These are phyloP conservation scores for Epirrhoe alternata DNA, from an alignment of 2,888 invertebrate species.

Conservation along the genomic window DNA sequence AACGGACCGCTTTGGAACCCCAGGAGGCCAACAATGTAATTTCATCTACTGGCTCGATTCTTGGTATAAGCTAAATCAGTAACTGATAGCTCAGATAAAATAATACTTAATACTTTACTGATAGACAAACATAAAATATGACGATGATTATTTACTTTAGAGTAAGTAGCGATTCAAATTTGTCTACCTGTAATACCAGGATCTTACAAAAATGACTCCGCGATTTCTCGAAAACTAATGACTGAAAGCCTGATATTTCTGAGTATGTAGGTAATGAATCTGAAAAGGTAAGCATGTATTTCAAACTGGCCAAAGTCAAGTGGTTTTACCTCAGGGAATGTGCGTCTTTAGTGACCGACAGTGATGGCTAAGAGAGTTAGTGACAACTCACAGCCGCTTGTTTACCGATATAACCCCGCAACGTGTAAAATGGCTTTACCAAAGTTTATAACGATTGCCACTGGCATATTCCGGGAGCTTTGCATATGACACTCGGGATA, in stretches of 20 bases:
- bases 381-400: not conserved
- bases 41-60: not conserved
- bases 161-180: not conserved
- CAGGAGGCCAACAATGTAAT: not conserved
- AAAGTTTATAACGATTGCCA: constrained; percentile 38
- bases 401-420: not conserved
- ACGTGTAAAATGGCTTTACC: constrained; percentile 28
- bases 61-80: not conserved
- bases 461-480: constrained; percentile 29
- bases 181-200: too few relatives aligned
- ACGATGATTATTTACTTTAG: not conserved
- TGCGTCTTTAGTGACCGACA: not conserved
- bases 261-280: too few relatives aligned
- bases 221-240: not conserved
- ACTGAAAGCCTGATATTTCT: not conserved
- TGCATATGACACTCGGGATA: constrained; percentile 18
- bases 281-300: too few relatives aligned
- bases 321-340: not conserved
- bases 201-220: too few relatives aligned
- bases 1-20: not conserved
- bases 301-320: not conserved
- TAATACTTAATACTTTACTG: too few relatives aligned
- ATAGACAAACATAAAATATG: too few relatives aligned
- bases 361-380: not conserved
- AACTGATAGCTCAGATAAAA: too few relatives aligned